A percentile compares a stretch with the other conserved stretches of the same genome.
Evolutionary conservation across 1,140 invertebrate species (phyloP).

Genomic region (Phymastichus coffea): DNA sequence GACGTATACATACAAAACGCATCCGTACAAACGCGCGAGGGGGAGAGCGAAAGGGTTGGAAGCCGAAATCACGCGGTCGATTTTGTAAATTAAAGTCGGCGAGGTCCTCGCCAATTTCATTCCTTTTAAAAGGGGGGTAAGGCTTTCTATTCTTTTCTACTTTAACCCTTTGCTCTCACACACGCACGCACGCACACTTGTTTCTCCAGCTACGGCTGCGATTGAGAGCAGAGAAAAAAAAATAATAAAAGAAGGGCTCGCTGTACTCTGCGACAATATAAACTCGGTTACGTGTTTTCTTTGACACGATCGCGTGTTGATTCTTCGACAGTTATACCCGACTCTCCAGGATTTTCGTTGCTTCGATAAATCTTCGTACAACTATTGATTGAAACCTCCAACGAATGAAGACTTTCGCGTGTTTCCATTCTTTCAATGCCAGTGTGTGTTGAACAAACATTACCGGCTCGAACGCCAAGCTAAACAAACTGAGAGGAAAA

Average conservation of each 20-base stretch:
- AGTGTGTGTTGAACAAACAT: too few relatives aligned
- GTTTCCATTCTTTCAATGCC: too few relatives aligned
- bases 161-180: background rate
- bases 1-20: background rate
- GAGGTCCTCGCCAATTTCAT: slow-evolving; percentile 23
- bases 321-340: slow-evolving; percentile 19
- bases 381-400: background rate
- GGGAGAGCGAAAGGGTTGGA: background rate
- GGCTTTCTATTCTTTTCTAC: slow-evolving; percentile 10
- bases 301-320: slow-evolving; percentile 18
- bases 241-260: too few relatives aligned
- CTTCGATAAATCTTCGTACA: background rate
- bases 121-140: slow-evolving; percentile 8
- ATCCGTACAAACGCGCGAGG: too few relatives aligned
- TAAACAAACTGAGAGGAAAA: too few relatives aligned
- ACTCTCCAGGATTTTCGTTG: background rate
- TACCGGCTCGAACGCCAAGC: too few relatives aligned
- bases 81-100: slow-evolving; percentile 29
- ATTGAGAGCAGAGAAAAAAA: background rate
- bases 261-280: slow-evolving; percentile 13
- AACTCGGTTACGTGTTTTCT: slow-evolving; percentile 26
- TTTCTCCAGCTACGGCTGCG: slow-evolving; percentile 2
- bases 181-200: background rate
- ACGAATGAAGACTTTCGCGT: too few relatives aligned
- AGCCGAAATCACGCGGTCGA: slow-evolving; percentile 28